Base-by-base conservation (phyloP, 1,140 invertebrate genomes). In the Scaptomyza graminum region DNA sequence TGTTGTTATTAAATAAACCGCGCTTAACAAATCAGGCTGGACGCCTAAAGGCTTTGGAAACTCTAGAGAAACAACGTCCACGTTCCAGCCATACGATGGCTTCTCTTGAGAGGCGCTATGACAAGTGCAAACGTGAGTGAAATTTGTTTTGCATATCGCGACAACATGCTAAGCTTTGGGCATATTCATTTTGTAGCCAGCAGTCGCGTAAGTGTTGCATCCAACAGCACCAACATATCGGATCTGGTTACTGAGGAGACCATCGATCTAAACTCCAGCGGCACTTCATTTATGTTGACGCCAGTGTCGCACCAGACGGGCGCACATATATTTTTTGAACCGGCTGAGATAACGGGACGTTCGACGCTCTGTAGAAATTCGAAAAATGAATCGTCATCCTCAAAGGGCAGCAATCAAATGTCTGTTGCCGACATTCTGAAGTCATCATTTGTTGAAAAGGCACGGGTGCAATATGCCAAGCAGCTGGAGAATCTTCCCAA, bases 191-290 rank as follows among this genome's bases (percentile, higher is more conserved):
- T n/a, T 57, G 6, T 39, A 65, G 44, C 12, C 11, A 15, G 7
- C 6, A 44, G 15, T 39, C 62, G 62, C 25, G 28, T 8, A 2
- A 71, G 68, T 34, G 18, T 25, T 12, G 39, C 41, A 8, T 37
- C 47, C n/a, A 73, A 72, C 5, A 55, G 52, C n/a, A 88, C 75
- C 3, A 90, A 91, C 34, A 90, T 88, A 11, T 90, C 90, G 1
- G 90, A 91, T 41, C 41, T 91, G 52, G 62, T 91, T 8, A 85
- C 80, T 0, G 90, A 91, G 46, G 87, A 91, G 16, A 91, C 90
- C 5, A 91, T 91, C 31, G 68, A 91, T 56, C 55, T 91, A 0
- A 87, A 91, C 51, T 79, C 67, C 4, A 89, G 76, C 28, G 57
- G 73, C 13, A 79, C 80, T 1, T 57, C 76, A 44, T 43, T 59